Conservation (phyloP, 1,140 invertebrate species). For the Phthorimaea operculella region DNA sequence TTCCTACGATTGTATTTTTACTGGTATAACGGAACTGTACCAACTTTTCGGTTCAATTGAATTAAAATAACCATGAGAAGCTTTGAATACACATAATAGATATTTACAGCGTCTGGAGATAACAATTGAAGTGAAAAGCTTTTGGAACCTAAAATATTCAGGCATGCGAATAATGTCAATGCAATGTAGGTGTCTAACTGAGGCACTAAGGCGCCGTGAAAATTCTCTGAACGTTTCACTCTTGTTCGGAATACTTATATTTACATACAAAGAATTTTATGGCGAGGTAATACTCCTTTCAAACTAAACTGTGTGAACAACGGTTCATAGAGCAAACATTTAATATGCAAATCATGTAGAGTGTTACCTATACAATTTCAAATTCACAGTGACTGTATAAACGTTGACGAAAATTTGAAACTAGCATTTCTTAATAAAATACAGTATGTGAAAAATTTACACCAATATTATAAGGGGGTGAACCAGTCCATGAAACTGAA, state of each 20-base stretch:
- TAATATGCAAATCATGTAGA: background rate
- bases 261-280: no score
- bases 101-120: background rate
- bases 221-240: conserved; percentile 32
- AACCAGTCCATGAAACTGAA: no score
- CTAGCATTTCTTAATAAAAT: no score
- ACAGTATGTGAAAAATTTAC: no score
- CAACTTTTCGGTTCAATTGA: conserved; percentile 17
- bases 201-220: conserved; percentile 40
- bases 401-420: no score
- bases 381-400: no score
- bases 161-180: conserved; percentile 19
- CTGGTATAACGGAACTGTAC: conserved; percentile 24
- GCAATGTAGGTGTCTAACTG: conserved; percentile 27
- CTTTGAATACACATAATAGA: conserved; percentile 14
- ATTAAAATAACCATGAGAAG: conserved; percentile 30
- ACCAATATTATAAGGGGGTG: no score
- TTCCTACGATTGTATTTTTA: conserved; percentile 26
- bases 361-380: background rate
- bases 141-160: conserved; percentile 9
- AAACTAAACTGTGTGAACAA: background rate
- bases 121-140: background rate
- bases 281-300: background rate
- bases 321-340: background rate
- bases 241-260: conserved; percentile 23